phyloP scores from a whole-genome alignment of 2,113 vertebrate species.

The Actenoides hombroni region DNA sequence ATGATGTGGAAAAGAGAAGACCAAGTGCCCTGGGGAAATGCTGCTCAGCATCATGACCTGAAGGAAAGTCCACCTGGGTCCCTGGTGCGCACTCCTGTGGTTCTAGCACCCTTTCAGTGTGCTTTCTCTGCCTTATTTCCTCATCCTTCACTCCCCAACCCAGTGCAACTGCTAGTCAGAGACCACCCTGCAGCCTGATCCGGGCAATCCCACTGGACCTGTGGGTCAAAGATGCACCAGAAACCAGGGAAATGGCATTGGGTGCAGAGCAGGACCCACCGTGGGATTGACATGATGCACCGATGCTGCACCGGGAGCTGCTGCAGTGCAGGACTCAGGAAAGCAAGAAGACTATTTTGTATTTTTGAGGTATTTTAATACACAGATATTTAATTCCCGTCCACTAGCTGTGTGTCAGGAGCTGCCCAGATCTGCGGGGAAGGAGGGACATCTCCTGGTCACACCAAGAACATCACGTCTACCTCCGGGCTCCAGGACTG shows the following conservation, averaged over 20 bases:
- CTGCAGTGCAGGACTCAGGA: not conserved
- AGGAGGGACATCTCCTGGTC: conserved; percentile 51
- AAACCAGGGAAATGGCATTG: not conserved
- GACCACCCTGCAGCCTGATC: not conserved
- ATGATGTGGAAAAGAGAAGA: not conserved
- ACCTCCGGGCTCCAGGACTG: accelerated
- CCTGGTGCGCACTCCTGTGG: not conserved
- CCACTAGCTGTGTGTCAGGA: not conserved
- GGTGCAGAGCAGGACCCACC: accelerated
- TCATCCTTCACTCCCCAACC: not conserved
- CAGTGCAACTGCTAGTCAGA: accelerated
- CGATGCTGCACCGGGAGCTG: not conserved
- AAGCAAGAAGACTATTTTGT: not conserved
- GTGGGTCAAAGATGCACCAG: no score
- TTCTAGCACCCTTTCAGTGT: not conserved
- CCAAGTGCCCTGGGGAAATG: not conserved
- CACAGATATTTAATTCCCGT: not conserved
- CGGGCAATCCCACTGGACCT: accelerated
- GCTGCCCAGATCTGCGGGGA: not conserved
- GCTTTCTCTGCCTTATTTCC: not conserved
- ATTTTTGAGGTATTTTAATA: not conserved
- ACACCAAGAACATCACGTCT: not conserved
- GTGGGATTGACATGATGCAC: not conserved
- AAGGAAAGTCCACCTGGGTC: not conserved
- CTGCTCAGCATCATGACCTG: not conserved